Conservation (phyloP, 2,797 vertebrate genomes). For the Lagorchestes hirsutus region DNA sequence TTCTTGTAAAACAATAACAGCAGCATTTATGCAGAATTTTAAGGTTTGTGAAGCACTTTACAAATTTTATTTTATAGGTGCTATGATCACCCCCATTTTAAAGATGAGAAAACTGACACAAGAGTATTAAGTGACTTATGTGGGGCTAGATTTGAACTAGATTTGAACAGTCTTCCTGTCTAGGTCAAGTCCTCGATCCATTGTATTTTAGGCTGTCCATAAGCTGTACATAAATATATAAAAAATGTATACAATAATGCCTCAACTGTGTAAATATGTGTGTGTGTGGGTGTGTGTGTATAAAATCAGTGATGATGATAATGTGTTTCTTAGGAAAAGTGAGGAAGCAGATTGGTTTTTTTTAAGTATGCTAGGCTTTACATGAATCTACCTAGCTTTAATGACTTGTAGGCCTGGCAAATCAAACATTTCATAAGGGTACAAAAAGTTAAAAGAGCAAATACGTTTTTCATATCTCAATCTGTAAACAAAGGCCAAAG, state of each 20-base stretch:
- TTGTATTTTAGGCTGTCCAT: not conserved
- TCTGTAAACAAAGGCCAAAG: slow-evolving; percentile 6
- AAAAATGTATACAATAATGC: not conserved
- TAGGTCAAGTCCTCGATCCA: not conserved
- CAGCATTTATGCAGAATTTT: not conserved
- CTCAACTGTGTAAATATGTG: not conserved
- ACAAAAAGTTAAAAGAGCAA: slow-evolving; percentile 43
- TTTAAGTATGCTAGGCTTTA: not conserved
- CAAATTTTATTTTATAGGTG: not conserved
- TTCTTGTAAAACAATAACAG: not conserved
- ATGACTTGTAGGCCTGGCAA: not conserved
- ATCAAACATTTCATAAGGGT: slow-evolving; percentile 39
- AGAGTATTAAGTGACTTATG: not conserved
- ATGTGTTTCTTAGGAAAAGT: not conserved
- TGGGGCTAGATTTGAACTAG: not conserved
- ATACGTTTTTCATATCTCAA: slow-evolving; percentile 55
- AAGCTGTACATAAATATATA: not conserved
- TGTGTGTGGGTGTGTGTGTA: not conserved
- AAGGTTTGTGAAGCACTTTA: not conserved
- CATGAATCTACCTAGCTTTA: not conserved
- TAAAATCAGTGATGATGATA: not conserved
- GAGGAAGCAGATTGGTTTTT: not conserved
- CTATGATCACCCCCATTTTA: not conserved
- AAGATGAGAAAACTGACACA: not conserved
- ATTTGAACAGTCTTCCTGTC: not conserved